phyloP scores from a whole-genome alignment of 2,113 vertebrate species.

The Galemys pyrenaicus region DNA sequence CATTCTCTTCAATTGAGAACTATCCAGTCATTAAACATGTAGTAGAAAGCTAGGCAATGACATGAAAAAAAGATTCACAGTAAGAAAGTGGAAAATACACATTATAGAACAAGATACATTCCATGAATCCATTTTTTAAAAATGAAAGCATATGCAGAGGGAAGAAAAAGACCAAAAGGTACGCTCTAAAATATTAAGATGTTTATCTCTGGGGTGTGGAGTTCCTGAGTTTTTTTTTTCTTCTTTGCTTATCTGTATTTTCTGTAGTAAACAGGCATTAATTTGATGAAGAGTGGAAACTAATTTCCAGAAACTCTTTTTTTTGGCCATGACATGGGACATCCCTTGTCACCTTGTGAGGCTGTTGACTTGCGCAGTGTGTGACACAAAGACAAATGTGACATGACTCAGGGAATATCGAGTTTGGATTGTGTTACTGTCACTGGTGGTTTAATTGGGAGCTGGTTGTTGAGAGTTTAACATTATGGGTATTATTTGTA shows the following conservation, averaged over 20 bases:
- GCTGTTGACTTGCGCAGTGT: not conserved
- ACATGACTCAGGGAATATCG: not conserved
- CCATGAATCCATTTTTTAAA: not conserved
- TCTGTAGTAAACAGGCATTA: not conserved
- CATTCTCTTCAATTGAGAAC: constrained; percentile 3
- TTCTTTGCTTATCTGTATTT: constrained; percentile 19
- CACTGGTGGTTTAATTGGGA: not conserved
- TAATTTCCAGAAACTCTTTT: not conserved
- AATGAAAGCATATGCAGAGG: not conserved
- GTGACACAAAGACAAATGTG: not conserved
- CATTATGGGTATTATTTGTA: not conserved
- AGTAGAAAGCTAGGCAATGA: not conserved
- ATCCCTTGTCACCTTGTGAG: not conserved
- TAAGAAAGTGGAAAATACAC: not conserved
- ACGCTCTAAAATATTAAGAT: not conserved
- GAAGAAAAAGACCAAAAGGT: not conserved
- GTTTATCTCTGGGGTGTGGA: not conserved
- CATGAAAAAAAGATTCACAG: not conserved
- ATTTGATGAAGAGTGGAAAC: not conserved
- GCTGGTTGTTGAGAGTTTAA: not conserved
- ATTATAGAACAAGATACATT: not conserved
- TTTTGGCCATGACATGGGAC: not conserved
- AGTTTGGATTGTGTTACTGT: not conserved
- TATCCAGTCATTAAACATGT: not conserved
- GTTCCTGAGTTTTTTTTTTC: not conserved